Evolutionary conservation across 1,140 invertebrate genomes (phyloP), one percentile per base, ranked within the genome.

Genomic region (Penaeus japonicus): DNA sequence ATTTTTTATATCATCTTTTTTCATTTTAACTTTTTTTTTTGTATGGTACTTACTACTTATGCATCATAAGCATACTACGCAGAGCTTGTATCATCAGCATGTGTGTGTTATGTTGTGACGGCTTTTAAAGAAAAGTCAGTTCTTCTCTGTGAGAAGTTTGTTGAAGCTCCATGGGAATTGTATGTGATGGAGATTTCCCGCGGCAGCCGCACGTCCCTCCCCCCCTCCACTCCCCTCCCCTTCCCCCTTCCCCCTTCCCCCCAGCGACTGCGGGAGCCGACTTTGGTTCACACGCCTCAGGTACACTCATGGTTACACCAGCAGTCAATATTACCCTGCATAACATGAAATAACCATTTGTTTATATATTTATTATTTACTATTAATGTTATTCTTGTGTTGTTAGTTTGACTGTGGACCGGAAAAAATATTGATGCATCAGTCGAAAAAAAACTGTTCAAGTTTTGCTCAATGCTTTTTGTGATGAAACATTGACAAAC

Each of bases 401-500:
- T 83, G 86, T 88, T 86, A 79, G 75, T 86, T 82, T 88, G 39
- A 47, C 39, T 47, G 80, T 88, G 86, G 73, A 82, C 70, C 35
- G 80, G 62, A 55, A 55, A 83, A 84, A 62, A 47, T 47, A 83
- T 88, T 73, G 55, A 87, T 88, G 62, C 86, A 88, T 88, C 86
- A 62, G 80, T 79, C 86, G 57, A 83, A 47, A 88, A 57, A 79
- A 88, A 87, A 88, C 80, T 88, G 81, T 88, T 88, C 86, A 88
- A 82, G 86, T 88, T 88, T 87, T 87, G 86, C 86, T 88, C 86
- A 88, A 88, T 88, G 86, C 86, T 88, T 88, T 88, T 88, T 88
- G 86, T 88, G 86, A 88, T 88, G 80, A 87, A 83, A 75, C 81
- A 82, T 88, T 79, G 86, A 88, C 86, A 88, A 88, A 88, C 80